Evolutionary conservation across 2,888 invertebrate genomes (phyloP).

Genomic region (Eupithecia subfuscata): DNA sequence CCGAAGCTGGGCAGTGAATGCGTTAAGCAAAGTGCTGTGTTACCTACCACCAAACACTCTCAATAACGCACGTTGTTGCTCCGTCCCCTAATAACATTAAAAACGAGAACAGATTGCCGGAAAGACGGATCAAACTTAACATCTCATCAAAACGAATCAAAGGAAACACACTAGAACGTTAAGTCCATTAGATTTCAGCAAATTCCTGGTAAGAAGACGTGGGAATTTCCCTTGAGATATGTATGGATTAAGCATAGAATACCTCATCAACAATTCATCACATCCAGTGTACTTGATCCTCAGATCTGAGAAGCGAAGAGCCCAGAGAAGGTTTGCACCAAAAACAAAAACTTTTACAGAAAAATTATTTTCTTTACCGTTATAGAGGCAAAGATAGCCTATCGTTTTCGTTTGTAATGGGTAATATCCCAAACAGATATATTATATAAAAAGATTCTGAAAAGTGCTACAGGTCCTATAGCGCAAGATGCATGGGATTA

Average conservation of each 20-base stretch:
- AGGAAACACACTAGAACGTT: background rate
- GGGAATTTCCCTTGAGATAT: conserved; percentile 24
- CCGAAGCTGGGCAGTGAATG: no score
- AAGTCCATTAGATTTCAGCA: conserved; percentile 2
- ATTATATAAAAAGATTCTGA: background rate
- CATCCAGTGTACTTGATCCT: background rate
- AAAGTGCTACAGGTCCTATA: background rate
- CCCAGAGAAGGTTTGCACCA: background rate
- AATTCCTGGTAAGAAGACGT: background rate
- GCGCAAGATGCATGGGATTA: background rate
- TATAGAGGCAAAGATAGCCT: background rate
- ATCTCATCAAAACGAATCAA: background rate
- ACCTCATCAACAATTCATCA: conserved; percentile 4
- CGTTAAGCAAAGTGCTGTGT: background rate
- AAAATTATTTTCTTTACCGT: background rate
- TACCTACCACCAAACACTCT: background rate
- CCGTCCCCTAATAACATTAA: background rate
- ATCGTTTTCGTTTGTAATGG: background rate
- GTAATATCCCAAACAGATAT: background rate
- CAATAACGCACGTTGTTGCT: background rate
- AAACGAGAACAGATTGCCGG: background rate
- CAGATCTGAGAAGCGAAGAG: background rate
- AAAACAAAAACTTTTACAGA: background rate
- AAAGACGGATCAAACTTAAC: background rate
- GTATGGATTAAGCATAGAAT: background rate